Evolutionary conservation across 2,113 vertebrate genomes (phyloP).

Genomic region (Cranoglanis bouderius): DNA sequence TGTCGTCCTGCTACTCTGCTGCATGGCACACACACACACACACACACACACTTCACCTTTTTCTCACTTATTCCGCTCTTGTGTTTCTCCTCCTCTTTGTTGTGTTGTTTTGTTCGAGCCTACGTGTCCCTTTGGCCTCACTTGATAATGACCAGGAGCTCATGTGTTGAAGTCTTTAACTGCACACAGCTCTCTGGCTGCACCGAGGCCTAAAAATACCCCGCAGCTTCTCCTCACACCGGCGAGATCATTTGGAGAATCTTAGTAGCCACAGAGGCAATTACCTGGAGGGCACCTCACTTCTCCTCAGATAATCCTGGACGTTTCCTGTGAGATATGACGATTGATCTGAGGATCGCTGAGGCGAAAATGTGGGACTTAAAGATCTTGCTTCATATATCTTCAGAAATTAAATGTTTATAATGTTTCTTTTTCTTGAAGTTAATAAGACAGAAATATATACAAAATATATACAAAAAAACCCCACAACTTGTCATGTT

Average conservation of each 20-base stretch:
- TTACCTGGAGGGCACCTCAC: conserved; percentile 31
- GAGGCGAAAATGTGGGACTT: neutral
- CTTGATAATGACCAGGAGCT: conserved; percentile 26
- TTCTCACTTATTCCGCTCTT: neutral
- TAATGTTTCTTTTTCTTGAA: no score
- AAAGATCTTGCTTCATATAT: neutral
- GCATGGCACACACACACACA: neutral
- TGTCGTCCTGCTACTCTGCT: neutral
- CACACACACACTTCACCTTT: neutral
- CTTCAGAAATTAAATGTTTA: neutral
- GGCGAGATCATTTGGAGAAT: conserved; percentile 29
- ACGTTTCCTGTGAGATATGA: conserved; percentile 22
- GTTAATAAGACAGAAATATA: neutral
- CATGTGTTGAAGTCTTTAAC: conserved; percentile 23
- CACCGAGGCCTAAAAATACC: conserved; percentile 29
- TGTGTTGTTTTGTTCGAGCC: neutral
- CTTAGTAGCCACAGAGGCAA: conserved; percentile 41
- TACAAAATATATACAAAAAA: neutral
- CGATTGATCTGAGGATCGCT: conserved; percentile 25
- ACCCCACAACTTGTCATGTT: neutral
- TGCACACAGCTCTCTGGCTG: neutral
- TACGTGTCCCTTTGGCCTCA: neutral
- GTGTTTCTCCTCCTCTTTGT: neutral
- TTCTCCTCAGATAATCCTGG: conserved; percentile 26
- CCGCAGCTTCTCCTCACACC: conserved; percentile 6